phyloP scores from a whole-genome alignment of 2,113 vertebrate species.

The Neolamprologus fasciatus region DNA sequence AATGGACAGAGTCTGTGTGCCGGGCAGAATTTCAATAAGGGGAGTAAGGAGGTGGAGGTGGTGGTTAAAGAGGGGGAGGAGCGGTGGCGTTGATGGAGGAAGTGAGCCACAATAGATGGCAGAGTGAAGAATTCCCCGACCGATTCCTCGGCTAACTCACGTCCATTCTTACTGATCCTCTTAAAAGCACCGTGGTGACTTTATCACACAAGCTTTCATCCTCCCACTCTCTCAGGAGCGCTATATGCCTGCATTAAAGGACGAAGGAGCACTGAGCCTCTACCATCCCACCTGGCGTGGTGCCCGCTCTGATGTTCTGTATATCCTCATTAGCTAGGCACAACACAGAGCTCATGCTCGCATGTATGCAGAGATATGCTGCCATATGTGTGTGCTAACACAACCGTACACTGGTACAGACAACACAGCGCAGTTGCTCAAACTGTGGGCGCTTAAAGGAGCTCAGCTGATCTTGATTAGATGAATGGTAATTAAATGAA shows the following conservation, averaged over 20 bases:
- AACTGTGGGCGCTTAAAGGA: background rate
- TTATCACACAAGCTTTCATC: conserved; percentile 15
- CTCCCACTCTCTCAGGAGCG: conserved; percentile 1
- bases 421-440: background rate
- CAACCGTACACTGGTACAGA: background rate
- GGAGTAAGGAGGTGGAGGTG: conserved; percentile 54
- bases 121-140: conserved; percentile 37
- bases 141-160: conserved; percentile 1
- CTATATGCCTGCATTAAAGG: conserved; percentile 20
- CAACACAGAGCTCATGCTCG: conserved; percentile 14
- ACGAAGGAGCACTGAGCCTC: background rate
- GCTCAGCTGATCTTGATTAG: background rate
- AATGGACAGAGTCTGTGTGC: conserved; percentile 71
- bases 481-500: background rate
- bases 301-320: conserved; percentile 37
- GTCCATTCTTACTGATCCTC: background rate
- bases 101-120: conserved; percentile 51
- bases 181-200: background rate
- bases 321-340: conserved; percentile 44
- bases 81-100: conserved; percentile 48
- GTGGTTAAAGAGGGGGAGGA: conserved; percentile 38
- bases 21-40: conserved; percentile 75
- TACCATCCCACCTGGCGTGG: conserved; percentile 30
- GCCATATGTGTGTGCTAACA: background rate
- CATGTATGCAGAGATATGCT: background rate